Evolutionary conservation across 2,888 invertebrate genomes (phyloP), one percentile per base, ranked within the genome.

Genomic region (Agapostemon virescens): DNA sequence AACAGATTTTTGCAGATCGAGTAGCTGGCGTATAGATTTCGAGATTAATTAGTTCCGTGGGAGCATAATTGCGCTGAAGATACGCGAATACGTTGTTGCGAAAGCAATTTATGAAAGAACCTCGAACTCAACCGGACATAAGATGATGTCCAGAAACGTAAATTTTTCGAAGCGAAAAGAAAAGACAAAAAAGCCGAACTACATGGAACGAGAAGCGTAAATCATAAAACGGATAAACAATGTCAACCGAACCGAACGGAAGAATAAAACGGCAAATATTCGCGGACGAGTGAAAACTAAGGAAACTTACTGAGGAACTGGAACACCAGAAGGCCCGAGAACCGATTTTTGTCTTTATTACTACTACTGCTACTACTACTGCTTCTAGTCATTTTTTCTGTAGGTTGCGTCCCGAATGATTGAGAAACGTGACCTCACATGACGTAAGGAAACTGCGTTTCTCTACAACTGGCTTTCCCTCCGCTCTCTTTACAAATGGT

Each of bases 261-360:
- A 9, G 26, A 70, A 15, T 20, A 55, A 40, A 63, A 49, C 30
- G 58, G 77, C 40, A 15, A 55, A 69, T 45, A 33, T 67, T 66
- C 1, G 20, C n/a, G 36, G n/a, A 26, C 1, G 6, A 26, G 52
- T 26, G 30, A 52, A 15, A 64, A 45, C 45, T 77, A 84, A 79
- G 55, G 71, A 76, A 83, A 81, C 52, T 61, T 81, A 81, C 64
- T 52, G 80, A 84, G 79, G 74, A 77, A 80, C 73, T 77, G 86
- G 83, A 89, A 88, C 86, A 88, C 84, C 88, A 78, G 84, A 88
- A 88, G 84, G 78, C 88, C 87, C 86, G 85, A 77, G 76, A 85
- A 78, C 78, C 67, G 79, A 79, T 81, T 79, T 70, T 76, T 77
- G 70, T 69, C 69, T 77, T 58, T 75, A 79, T 45, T 61, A 42